phyloP scores from a whole-genome alignment of 2,888 invertebrate genomes.

The Phlogophora meticulosa region DNA sequence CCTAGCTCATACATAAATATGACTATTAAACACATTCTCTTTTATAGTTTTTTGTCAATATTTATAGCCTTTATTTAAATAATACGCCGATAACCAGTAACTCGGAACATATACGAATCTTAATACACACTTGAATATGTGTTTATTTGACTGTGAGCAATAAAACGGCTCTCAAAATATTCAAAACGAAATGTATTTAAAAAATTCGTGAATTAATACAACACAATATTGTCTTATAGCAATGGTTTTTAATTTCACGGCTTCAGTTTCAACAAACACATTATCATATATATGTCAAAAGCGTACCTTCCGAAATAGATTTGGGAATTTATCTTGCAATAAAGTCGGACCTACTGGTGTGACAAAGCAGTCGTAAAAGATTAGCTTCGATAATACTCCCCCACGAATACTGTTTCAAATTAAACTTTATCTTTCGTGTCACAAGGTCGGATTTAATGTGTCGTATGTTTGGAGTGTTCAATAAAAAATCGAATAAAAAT shows the following conservation, averaged over 20 bases:
- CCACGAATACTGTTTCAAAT: conserved; percentile 49
- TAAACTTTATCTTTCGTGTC: conserved; percentile 57
- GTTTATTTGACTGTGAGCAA: conserved; percentile 61
- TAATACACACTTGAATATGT: conserved; percentile 65
- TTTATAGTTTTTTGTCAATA: conserved; percentile 64
- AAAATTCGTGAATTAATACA: conserved; percentile 56
- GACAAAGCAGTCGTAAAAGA: conserved; percentile 73
- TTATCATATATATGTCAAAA: conserved; percentile 77
- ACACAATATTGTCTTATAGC: conserved; percentile 55
- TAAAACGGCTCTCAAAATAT: conserved; percentile 62
- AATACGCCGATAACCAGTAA: conserved; percentile 56
- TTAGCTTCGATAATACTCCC: conserved; percentile 67
- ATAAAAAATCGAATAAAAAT: conserved; percentile 83
- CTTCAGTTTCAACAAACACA: conserved; percentile 73
- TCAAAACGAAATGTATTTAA: conserved; percentile 50
- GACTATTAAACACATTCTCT: conserved; percentile 59
- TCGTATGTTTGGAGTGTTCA: conserved; percentile 71
- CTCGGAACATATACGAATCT: conserved; percentile 50
- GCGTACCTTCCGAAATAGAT: conserved; percentile 74
- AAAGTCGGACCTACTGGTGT: conserved; percentile 77
- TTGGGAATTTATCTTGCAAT: conserved; percentile 76
- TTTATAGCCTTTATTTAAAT: conserved; percentile 66
- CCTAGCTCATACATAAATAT: conserved; percentile 66
- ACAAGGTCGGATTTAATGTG: conserved; percentile 56
- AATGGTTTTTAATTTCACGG: conserved; percentile 74